Conservation (phyloP, 2,797 vertebrate species). For the Toxotes lorentzi region DNA sequence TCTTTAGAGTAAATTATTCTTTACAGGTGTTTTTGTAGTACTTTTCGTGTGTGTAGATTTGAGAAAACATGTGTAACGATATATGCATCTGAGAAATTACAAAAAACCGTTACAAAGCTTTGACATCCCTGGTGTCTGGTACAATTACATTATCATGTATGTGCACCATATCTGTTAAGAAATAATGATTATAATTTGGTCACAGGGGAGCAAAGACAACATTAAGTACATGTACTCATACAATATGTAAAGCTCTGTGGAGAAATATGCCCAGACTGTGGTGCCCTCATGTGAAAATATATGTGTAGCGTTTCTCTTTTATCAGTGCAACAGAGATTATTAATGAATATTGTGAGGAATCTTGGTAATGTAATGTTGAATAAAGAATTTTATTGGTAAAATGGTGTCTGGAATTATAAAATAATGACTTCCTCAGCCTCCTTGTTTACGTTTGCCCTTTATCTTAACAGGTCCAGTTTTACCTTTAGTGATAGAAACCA, state of each 20-base stretch:
- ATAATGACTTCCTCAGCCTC: background rate
- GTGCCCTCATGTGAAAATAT: conserved; percentile 56
- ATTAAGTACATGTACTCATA: conserved; percentile 67
- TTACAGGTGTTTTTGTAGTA: conserved; percentile 2
- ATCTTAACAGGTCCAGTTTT: background rate
- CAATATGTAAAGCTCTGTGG: conserved; percentile 69
- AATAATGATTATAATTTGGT: conserved; percentile 51
- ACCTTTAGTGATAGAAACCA: background rate
- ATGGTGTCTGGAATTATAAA: background rate
- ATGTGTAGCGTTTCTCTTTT: conserved; percentile 55
- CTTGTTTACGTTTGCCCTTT: conserved; percentile 2
- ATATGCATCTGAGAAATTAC: conserved; percentile 6
- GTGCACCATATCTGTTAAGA: conserved; percentile 45
- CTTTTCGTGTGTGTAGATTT: conserved; percentile 25
- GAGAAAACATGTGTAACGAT: conserved; percentile 20
- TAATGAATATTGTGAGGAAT: conserved; percentile 61
- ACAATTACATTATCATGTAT: conserved; percentile 38
- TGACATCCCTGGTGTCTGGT: conserved; percentile 19
- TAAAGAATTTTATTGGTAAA: conserved; percentile 32
- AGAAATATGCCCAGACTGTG: conserved; percentile 51
- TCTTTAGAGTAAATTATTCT: background rate
- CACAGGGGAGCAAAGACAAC: conserved; percentile 52
- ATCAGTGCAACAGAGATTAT: conserved; percentile 64
- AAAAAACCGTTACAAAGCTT: conserved; percentile 15
- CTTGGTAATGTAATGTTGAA: conserved; percentile 43